A percentile compares a stretch with the other conserved stretches of the same genome.
Evolutionary conservation across 2,888 invertebrate genomes (phyloP).

Genomic region (Apotomis turbidana): DNA sequence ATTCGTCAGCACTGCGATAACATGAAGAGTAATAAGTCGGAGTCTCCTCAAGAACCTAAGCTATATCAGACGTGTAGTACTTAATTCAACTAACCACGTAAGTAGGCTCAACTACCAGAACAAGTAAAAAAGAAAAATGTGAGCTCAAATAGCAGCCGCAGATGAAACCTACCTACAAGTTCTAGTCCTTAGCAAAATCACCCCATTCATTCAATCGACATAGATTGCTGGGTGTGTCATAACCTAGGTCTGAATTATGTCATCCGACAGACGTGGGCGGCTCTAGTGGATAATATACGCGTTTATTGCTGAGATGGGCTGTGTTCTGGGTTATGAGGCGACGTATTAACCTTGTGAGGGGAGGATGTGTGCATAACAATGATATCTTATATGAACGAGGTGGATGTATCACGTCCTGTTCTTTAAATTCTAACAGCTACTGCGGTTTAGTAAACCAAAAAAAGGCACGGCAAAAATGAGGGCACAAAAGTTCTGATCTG

Average conservation of each 20-base stretch:
- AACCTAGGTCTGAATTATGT: conserved; percentile 48
- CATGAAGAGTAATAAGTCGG: too few species aligned
- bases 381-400: conserved; percentile 15
- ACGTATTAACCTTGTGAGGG: conserved; percentile 39
- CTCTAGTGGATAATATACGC: conserved; percentile 46
- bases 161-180: conserved; percentile 1
- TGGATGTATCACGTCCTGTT: background rate
- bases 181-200: background rate
- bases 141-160: background rate
- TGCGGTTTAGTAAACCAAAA: too few species aligned
- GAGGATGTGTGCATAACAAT: conserved; percentile 38
- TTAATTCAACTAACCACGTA: too few species aligned
- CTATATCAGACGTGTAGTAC: too few species aligned
- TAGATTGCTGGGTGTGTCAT: conserved; percentile 46
- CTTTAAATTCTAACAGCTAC: background rate
- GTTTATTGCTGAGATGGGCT: conserved; percentile 50
- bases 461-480: too few species aligned
- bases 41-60: too few species aligned
- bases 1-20: too few species aligned
- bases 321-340: conserved; percentile 43
- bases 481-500: too few species aligned
- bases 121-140: too few species aligned
- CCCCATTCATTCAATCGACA: conserved; percentile 31
- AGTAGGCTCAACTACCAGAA: too few species aligned
- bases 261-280: conserved; percentile 48